Evolutionary conservation across 2,888 invertebrate genomes (phyloP).

Genomic region (Argyra leucocephala): DNA sequence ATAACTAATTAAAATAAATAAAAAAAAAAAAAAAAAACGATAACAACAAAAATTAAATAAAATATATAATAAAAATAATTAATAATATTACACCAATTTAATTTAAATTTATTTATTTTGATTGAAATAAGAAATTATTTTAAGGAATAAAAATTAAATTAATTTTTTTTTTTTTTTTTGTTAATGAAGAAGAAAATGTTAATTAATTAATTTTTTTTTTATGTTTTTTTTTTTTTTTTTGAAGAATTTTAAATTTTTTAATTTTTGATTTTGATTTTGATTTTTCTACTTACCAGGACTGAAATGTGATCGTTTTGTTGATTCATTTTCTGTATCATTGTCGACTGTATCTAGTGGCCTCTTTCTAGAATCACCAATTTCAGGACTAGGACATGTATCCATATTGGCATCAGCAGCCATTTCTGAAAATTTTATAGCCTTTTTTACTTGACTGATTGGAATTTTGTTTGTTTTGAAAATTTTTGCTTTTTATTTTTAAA

Average conservation of each 20-base stretch:
- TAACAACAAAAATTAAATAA: no score
- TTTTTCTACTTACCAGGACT: slow-evolving; percentile 67
- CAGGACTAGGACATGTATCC: slow-evolving; percentile 89
- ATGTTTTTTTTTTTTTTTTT: slow-evolving; percentile 9
- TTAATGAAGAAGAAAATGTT: not conserved
- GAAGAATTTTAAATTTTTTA: slow-evolving; percentile 20
- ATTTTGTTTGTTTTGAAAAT: not conserved
- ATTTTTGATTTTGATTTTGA: slow-evolving; percentile 8
- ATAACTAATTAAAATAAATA: not conserved
- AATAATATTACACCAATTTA: slow-evolving; percentile 2
- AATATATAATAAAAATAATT: no score
- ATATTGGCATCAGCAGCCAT: slow-evolving; percentile 89
- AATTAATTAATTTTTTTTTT: not conserved
- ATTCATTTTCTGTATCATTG: slow-evolving; percentile 76
- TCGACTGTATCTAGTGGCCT: slow-evolving; percentile 61
- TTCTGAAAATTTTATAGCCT: slow-evolving; percentile 26
- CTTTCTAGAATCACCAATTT: slow-evolving; percentile 80
- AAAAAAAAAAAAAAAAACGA: no score
- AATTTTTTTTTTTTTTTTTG: not conserved
- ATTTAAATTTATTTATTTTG: no score
- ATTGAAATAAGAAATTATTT: no score
- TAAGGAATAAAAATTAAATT: not conserved
- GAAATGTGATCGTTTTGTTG: slow-evolving; percentile 82
- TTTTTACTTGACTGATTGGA: slow-evolving; percentile 4
- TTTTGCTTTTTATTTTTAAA: not conserved